phyloP scores from a whole-genome alignment of 37 sponge, comb jelly and placozoan species.

The Geodia barretti region DNA sequence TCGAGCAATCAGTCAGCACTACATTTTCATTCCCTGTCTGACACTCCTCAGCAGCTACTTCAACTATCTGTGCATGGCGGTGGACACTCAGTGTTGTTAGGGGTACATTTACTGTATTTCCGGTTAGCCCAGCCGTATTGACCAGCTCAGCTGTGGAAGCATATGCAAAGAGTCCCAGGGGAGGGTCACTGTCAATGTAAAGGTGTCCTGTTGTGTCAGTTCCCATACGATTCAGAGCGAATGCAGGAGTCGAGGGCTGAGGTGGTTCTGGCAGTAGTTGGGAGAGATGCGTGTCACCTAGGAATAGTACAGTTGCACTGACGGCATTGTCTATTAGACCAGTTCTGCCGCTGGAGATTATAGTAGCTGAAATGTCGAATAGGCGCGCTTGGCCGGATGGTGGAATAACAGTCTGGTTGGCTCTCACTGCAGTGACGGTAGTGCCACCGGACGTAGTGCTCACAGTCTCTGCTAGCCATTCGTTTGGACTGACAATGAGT shows the following conservation, averaged over 20 bases:
- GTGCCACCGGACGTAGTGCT: neutral
- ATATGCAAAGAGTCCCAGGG: conserved; percentile 42
- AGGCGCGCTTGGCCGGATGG: conserved; percentile 12
- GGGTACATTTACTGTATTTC: conserved; percentile 7
- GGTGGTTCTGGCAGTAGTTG: conserved; percentile 28
- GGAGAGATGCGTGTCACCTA: conserved; percentile 24
- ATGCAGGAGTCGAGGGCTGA: neutral
- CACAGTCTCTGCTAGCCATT: conserved; percentile 17
- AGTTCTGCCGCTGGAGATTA: neutral
- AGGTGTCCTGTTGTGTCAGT: conserved; percentile 17
- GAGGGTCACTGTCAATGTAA: conserved; percentile 27
- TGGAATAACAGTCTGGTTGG: conserved; percentile 9
- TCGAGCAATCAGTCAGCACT: conserved; percentile 37
- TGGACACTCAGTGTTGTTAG: conserved; percentile 33
- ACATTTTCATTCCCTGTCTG: neutral
- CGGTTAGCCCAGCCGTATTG: conserved; percentile 71
- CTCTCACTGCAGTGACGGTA: conserved; percentile 36
- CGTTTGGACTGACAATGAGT: neutral
- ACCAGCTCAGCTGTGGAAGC: conserved; percentile 37
- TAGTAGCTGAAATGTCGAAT: conserved; percentile 15
- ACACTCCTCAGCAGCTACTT: conserved; percentile 10
- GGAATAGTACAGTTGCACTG: neutral
- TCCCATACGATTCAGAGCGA: conserved; percentile 28
- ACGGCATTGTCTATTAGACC: conserved; percentile 10
- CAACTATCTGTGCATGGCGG: neutral